Percentiles rank a stretch among this genome's conserved stretches.
These are phyloP conservation scores for Cardiocondyla obscurior DNA, from an alignment of 1,140 invertebrate genomes.

Conservation along the genomic window DNA sequence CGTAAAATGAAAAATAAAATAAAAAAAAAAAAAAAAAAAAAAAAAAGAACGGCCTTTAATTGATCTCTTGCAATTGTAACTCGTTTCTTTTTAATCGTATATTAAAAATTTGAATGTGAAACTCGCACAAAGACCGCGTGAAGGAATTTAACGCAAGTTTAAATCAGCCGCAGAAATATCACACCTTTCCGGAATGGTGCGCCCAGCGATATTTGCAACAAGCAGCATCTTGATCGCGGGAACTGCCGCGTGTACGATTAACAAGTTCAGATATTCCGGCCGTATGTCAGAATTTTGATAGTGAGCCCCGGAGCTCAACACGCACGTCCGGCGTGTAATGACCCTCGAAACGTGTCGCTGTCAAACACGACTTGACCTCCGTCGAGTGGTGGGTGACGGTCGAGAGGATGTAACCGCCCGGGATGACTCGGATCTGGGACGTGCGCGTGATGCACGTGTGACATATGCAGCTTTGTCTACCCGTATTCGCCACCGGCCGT, in stretches of 20 bases:
- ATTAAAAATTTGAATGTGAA: neutral
- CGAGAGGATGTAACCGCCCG: slow-evolving; percentile 51
- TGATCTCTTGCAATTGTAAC: too few relatives aligned
- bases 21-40: too few relatives aligned
- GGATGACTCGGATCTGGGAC: neutral
- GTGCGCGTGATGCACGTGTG: slow-evolving; percentile 49
- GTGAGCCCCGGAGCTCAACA: slow-evolving; percentile 32
- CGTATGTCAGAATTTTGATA: slow-evolving; percentile 53
- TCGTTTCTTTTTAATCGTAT: too few relatives aligned
- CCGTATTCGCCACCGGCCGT: neutral
- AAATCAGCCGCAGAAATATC: neutral
- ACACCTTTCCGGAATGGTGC: too few relatives aligned
- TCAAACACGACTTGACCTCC: slow-evolving; percentile 64
- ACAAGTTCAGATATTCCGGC: slow-evolving; percentile 16
- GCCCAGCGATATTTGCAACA: neutral
- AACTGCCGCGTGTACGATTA: neutral
- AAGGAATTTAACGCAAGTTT: neutral
- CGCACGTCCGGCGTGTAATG: slow-evolving; percentile 56
- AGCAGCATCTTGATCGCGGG: neutral
- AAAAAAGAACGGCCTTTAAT: too few relatives aligned
- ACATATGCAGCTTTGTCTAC: slow-evolving; percentile 39
- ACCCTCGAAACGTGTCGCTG: slow-evolving; percentile 65
- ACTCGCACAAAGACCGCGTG: neutral
- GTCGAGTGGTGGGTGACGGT: slow-evolving; percentile 49
- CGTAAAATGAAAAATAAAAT: neutral